Evolutionary conservation across 2,113 vertebrate species (phyloP).

Genomic region (Tauraco erythrolophus): DNA sequence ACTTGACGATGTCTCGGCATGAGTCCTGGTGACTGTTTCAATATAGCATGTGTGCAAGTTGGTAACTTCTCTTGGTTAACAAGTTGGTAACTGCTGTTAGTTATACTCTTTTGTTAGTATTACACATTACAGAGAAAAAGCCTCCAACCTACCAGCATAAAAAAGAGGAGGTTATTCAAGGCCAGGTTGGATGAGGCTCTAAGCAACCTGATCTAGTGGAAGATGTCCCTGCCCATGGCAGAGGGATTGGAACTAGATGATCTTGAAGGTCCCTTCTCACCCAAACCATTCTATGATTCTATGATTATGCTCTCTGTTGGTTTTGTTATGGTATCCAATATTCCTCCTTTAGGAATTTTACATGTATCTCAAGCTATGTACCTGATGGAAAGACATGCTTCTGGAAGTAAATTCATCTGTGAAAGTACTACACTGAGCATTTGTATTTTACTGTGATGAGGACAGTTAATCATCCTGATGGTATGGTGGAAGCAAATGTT

Average conservation of each 20-base stretch:
- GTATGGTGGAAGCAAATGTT: not conserved
- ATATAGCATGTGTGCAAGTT: fast-evolving
- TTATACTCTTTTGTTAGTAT: not conserved
- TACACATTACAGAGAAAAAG: not conserved
- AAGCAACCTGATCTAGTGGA: too few species aligned
- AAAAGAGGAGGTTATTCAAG: not conserved
- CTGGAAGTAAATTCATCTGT: not conserved
- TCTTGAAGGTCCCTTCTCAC: too few species aligned
- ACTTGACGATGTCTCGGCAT: not conserved
- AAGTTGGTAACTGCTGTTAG: not conserved
- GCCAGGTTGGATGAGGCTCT: too few species aligned
- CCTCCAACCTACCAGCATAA: not conserved
- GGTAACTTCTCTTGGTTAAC: not conserved
- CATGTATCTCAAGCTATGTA: not conserved
- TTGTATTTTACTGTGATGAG: not conserved
- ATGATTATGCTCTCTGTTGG: not conserved
- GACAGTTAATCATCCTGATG: not conserved
- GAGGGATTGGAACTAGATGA: too few species aligned
- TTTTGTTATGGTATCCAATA: not conserved
- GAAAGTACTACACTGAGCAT: not conserved
- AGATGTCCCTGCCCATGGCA: too few species aligned
- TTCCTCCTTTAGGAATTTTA: not conserved
- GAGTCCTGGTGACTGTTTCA: not conserved
- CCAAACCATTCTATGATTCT: too few species aligned
- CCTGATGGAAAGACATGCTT: not conserved